Base-by-base conservation (phyloP, 1,140 invertebrate genomes). In the Dreissena rostriformis region DNA sequence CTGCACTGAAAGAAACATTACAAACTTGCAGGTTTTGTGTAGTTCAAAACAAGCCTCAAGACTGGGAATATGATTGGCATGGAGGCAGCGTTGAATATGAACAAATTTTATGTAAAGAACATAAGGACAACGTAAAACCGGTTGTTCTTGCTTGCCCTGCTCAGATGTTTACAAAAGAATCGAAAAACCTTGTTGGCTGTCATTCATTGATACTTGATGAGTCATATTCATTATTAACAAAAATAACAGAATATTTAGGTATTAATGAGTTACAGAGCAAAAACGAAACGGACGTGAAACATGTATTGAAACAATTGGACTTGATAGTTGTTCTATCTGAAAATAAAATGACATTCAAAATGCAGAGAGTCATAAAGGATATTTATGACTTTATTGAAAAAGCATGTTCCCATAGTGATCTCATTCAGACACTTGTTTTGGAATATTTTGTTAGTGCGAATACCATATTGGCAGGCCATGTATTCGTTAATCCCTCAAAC, bases 51-150 rank as follows among this genome's bases (percentile, higher is more conserved):
- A 79, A 74, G 63, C 87, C 87, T 52, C 7, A 51, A 0, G 61
- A 68, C 11, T 88, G 87, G 87, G 26, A 29, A 8, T 84, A 84
- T 55, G 65, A 67, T 6, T 88, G 87, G 87, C 67, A 79, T 17
- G 66, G 39, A 39, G 39, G 39, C 39, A 39, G 39, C 39, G 8
- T 39, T 39, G 39, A 8, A 2, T 39, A 39, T 39, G 39, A 39
- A 5, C 39, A 39, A 39, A 39, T 39, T 39, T 39, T 39, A 39
- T 39, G 39, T 39, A 39, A 39, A 39, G 39, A 39, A 39, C 39
- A 39, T 39, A 39, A 39, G 28, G 17, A 53, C 28, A 53, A 68
- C 1, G n/a, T 12, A 10, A n/a, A 19, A 5, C 51, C 14, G 6
- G 52, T 39, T 6, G 29, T 19, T 22, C 29, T 78, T 14, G 75